These are phyloP conservation scores for Epirrita christyi DNA, from an alignment of 2,888 invertebrate species.

Conservation along the genomic window DNA sequence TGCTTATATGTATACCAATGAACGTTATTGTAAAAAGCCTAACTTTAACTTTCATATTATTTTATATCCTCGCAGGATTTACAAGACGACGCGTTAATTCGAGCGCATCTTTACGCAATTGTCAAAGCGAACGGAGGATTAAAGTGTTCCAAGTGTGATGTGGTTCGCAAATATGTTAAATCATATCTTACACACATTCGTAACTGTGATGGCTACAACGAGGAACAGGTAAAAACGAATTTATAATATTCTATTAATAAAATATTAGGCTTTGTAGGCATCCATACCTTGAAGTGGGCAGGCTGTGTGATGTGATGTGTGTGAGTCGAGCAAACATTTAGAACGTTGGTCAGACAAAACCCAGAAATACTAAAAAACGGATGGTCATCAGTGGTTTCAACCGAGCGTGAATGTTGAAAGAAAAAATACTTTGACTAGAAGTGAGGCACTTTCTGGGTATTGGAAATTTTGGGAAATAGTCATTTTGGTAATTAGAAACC, in stretches of 20 bases:
- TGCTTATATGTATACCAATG: too few species aligned
- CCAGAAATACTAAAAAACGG: too few species aligned
- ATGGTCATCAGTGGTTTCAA: background rate
- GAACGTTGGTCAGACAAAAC: background rate
- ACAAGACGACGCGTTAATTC: slow-evolving; percentile 38
- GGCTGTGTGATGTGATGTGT: too few species aligned
- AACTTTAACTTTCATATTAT: background rate
- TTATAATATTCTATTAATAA: too few species aligned
- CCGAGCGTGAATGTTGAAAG: background rate
- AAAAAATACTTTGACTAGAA: background rate
- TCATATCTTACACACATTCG: slow-evolving; percentile 48
- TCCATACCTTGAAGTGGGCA: too few species aligned
- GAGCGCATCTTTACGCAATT: slow-evolving; percentile 43
- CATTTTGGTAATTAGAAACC: background rate
- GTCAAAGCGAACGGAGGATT: slow-evolving; percentile 39
- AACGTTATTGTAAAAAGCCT: background rate
- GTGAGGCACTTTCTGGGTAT: background rate
- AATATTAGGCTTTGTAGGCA: too few species aligned
- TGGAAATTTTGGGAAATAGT: too few species aligned
- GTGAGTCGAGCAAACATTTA: too few species aligned
- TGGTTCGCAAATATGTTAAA: slow-evolving; percentile 48
- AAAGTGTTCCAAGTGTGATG: slow-evolving; percentile 50
- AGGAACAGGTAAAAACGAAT: slow-evolving; percentile 6
- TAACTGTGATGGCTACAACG: slow-evolving; percentile 39
- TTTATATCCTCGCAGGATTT: slow-evolving; percentile 40